Evolutionary conservation across 2,113 vertebrate genomes (phyloP).

Genomic region (Ardeotis arabs): DNA sequence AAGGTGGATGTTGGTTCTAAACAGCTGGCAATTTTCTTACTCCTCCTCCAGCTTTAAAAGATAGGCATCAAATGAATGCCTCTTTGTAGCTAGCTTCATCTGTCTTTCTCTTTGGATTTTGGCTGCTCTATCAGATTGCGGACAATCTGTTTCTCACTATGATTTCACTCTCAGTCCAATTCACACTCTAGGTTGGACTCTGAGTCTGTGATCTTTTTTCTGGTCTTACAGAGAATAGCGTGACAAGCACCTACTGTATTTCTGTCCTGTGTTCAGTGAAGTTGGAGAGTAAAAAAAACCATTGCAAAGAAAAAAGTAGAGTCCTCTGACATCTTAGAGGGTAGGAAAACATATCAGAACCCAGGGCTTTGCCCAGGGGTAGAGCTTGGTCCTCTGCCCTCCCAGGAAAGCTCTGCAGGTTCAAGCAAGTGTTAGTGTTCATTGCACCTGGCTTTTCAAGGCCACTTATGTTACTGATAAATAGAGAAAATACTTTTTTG

Average conservation of each 20-base stretch:
- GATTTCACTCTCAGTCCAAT: background rate
- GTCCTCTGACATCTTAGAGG: background rate
- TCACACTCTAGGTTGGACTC: background rate
- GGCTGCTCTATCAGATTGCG: background rate
- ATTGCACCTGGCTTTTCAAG: background rate
- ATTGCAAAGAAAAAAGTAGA: background rate
- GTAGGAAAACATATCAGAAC: background rate
- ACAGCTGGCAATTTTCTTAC: background rate
- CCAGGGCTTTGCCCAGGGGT: accelerated
- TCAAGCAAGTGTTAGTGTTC: background rate
- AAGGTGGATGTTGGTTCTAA: background rate
- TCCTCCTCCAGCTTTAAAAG: background rate
- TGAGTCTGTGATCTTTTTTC: background rate
- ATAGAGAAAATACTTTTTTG: background rate
- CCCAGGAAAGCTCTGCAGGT: background rate
- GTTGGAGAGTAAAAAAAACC: background rate
- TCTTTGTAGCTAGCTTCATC: background rate
- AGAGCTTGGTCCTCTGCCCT: background rate
- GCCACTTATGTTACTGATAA: background rate
- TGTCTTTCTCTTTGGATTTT: background rate
- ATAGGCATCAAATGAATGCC: background rate
- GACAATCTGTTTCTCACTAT: background rate
- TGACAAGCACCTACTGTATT: background rate
- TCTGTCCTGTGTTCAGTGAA: background rate
- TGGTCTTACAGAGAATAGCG: background rate